phyloP scores from a whole-genome alignment of 2,888 invertebrate species.

The Dione juno region DNA sequence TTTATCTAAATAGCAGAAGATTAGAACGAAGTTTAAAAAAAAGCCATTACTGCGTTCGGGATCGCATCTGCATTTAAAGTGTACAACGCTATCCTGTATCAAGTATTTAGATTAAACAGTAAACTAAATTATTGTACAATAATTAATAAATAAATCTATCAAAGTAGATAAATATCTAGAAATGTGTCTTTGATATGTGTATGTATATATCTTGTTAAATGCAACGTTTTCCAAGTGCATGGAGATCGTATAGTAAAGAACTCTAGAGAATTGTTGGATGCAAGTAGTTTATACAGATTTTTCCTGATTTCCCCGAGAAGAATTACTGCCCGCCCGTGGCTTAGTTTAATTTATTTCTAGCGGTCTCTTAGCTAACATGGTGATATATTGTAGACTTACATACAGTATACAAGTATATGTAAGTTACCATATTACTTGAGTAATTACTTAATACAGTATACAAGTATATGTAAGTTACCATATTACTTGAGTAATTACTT shows the following conservation, averaged over 20 bases:
- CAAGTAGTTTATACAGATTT: conserved; percentile 50
- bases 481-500: neutral
- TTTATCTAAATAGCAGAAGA: no score
- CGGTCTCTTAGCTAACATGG: conserved; percentile 35
- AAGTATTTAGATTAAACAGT: no score
- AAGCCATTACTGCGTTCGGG: no score
- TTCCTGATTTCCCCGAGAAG: conserved; percentile 44
- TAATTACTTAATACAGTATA: neutral
- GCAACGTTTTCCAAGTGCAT: conserved; percentile 46
- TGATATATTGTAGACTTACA: conserved; percentile 33
- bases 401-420: neutral
- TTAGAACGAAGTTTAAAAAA: no score
- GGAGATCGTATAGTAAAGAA: conserved; percentile 51
- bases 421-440: neutral
- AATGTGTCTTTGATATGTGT: neutral
- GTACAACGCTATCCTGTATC: no score
- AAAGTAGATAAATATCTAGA: neutral
- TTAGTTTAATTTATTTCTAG: conserved; percentile 42
- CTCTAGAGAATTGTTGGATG: conserved; percentile 52
- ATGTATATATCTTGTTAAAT: conserved; percentile 10
- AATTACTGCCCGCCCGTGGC: conserved; percentile 37
- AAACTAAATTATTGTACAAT: no score
- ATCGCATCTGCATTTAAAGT: no score
- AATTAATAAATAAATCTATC: no score
- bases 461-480: neutral